Evolutionary conservation across 2,113 vertebrate species (phyloP).

Genomic region (Thunnus maccoyii): DNA sequence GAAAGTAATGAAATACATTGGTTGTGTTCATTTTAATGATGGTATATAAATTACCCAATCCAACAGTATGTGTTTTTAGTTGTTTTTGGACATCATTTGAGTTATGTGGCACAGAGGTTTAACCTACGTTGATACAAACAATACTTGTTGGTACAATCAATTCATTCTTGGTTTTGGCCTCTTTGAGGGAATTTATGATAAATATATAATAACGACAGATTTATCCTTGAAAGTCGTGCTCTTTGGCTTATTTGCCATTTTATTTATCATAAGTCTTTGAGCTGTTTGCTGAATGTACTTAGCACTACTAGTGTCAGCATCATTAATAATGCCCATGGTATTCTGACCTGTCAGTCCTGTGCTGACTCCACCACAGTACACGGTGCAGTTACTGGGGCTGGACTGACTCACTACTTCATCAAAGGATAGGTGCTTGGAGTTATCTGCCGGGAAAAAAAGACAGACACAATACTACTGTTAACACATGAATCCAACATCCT

Average conservation of each 20-base stretch:
- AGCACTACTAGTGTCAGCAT: background rate
- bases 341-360: slow-evolving; percentile 92
- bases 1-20: too few species aligned
- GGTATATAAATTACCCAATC: background rate
- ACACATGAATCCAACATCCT: background rate
- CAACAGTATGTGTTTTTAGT: background rate
- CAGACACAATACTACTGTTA: background rate
- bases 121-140: background rate
- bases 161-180: background rate
- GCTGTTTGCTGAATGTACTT: background rate
- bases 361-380: slow-evolving; percentile 97
- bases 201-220: background rate
- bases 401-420: slow-evolving; percentile 98
- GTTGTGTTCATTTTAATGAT: background rate
- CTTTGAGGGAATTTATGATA: background rate
- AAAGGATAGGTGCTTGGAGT: slow-evolving; percentile 94
- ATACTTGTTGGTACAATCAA: background rate
- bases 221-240: background rate
- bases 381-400: slow-evolving; percentile 98
- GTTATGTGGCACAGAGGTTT: background rate
- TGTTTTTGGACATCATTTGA: background rate
- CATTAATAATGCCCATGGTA: background rate
- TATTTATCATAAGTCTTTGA: too few species aligned
- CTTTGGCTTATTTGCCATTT: too few species aligned
- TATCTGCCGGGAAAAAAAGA: slow-evolving; percentile 76